Base-by-base conservation (phyloP, 2,888 invertebrate species). In the Marronus borbonicus region DNA sequence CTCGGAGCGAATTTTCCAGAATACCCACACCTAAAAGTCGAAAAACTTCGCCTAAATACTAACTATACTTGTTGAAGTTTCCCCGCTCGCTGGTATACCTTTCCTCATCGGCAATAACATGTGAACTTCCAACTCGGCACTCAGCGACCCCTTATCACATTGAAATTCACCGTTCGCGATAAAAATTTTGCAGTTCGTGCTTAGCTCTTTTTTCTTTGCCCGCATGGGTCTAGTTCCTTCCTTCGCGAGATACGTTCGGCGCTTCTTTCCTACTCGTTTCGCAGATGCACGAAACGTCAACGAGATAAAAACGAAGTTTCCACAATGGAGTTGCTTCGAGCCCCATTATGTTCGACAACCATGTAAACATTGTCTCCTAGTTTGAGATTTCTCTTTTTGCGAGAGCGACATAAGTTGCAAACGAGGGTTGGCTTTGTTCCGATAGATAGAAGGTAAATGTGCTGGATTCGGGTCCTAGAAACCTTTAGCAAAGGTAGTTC, bases 341-440 rank as follows among this genome's bases (percentile, higher is more conserved):
- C 7, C 55, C 70, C 70, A 70, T 70, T 70, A 70, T 70, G 70
- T 70, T 70, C 70, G 70, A 70, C 70, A 70, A 55, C 36, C 55
- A 70, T 55, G 70, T 55, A 70, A 70, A 70, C 70, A 31, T 31
- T 55, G 70, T 55, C 55, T 55, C 36, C 20, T 49, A 55, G 70
- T 70, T 55, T 70, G 70, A 58, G 49, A 70, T 70, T 55, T 70
- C 58, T 55, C 55, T 70, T 70, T 36, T 70, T 68, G 68, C 20
- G 10, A 24, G 17, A 24, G 66, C 20, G 66, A 5, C 66, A 49
- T 49, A 66, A 66, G 66, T 66, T 66, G 44, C 10, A 44, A 62
- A 62, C 55, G 62, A 62, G 62, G 31, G 31, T 62, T 28, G 24
- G 14, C 24, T 62, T 62, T 62, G 31, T 62, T 62, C 44, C 2